Evolutionary conservation across 2,797 vertebrate genomes (phyloP).

Genomic region (Danio jaintianensis): DNA sequence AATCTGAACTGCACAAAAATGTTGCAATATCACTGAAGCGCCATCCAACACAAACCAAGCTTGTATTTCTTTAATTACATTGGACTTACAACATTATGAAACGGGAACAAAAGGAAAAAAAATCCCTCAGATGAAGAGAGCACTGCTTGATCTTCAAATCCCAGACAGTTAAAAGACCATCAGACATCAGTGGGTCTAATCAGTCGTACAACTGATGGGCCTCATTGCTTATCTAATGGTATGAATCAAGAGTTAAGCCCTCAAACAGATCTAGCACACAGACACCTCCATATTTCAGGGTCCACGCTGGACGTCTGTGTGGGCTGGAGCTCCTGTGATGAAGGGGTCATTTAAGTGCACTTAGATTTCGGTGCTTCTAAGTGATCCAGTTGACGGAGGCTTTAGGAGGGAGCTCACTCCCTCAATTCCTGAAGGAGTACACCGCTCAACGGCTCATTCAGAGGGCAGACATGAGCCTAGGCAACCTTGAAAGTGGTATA

Average conservation of each 20-base stretch:
- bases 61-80: conserved; percentile 41
- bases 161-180: conserved; percentile 53
- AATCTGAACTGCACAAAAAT: conserved; percentile 27
- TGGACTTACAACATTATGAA: conserved; percentile 21
- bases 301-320: background rate
- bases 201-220: conserved; percentile 47
- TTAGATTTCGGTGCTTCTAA: conserved; percentile 34
- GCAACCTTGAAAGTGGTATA: conserved; percentile 28
- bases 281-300: conserved; percentile 40
- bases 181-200: conserved; percentile 49
- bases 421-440: conserved; percentile 38
- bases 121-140: conserved; percentile 27
- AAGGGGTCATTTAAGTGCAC: conserved; percentile 50
- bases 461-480: conserved; percentile 22
- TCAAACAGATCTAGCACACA: conserved; percentile 14
- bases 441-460: conserved; percentile 42
- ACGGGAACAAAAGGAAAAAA: background rate
- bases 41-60: conserved; percentile 45
- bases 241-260: conserved; percentile 51
- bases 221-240: conserved; percentile 52
- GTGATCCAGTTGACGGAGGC: conserved; percentile 26
- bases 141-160: conserved; percentile 42
- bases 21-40: conserved; percentile 16
- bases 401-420: background rate
- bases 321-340: conserved; percentile 37